A percentile compares a stretch with the other conserved stretches of the same genome.
Conservation (phyloP, 2,888 invertebrate species). For the Lutraria lutraria region DNA sequence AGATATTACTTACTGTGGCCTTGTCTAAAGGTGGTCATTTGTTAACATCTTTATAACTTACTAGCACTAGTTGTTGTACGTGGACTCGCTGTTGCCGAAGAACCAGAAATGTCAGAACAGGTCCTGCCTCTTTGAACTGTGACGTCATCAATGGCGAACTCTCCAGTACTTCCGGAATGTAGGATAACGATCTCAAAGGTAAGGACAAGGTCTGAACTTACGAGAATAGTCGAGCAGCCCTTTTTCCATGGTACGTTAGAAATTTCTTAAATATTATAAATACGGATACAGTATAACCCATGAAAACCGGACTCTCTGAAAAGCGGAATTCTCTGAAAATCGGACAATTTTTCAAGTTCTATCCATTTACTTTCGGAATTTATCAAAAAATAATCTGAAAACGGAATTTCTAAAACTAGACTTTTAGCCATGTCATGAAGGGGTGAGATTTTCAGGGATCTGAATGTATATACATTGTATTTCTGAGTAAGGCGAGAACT, state of each 20-base stretch:
- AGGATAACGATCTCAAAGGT: not conserved
- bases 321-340: too few species aligned
- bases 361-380: too few species aligned
- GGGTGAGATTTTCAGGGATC: too few species aligned
- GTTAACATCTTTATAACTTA: not conserved
- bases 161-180: slow-evolving; percentile 11
- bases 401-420: too few species aligned
- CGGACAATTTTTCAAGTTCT: too few species aligned
- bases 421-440: too few species aligned
- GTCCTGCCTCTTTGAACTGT: not conserved
- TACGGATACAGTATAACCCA: too few species aligned
- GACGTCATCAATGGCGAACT: slow-evolving; percentile 7
- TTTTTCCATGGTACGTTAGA: not conserved
- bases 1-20: not conserved
- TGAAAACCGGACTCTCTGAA: too few species aligned
- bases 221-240: not conserved
- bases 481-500: too few species aligned
- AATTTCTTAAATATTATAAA: not conserved
- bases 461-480: too few species aligned
- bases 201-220: not conserved
- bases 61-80: not conserved
- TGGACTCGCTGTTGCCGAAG: not conserved
- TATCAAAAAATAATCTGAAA: too few species aligned
- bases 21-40: not conserved
- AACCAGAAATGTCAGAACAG: not conserved